Base-by-base conservation (phyloP, 2,113 vertebrate genomes). In the Panurus biarmicus region DNA sequence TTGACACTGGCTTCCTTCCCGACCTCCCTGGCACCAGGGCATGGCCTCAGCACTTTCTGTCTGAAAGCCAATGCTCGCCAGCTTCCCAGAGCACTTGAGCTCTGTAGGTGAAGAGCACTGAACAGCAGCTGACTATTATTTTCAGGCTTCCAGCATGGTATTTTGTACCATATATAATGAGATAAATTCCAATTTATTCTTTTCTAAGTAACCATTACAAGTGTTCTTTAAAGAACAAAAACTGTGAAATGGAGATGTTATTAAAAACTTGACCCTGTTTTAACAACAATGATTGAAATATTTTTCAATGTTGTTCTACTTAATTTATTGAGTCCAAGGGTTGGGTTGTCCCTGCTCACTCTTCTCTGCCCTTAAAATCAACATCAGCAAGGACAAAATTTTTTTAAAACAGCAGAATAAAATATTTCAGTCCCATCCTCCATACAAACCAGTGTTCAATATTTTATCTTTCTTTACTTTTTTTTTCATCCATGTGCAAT, bases 381-480 rank as follows among this genome's bases (percentile, higher is more conserved):
- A 38, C 1, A 7, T 48, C 61, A 93, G 48, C 64, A 91, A 91
- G 75, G 69, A 81, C 67, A 93, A 91, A 42, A 14, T 24, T 83
- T 85, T 94, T 88, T 15, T 45, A 86, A 83, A 56, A 6, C 29
- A 85, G 66, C 21, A 10, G 79, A 77, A 86, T 89, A 74, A 74
- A 95, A 93, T 83, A 72, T 60, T 93, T 95, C 57, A 91, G 70
- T 76, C 82, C 54, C 65, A 76, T 73, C 35, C 17, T 65, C 53
- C 61, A 70, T 85, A 79, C 38, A 18, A 97, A 79, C 64, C 51
- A 36, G 16, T 58, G 65, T 91, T 84, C 72, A 85, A 70, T 95
- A 93, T 89, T 97, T 96, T 89, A 78, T 92, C 72, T 83, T 94
- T 87, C 77, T 79, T 91, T 67, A 18, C 19, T 87, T 76, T 74